Evolutionary conservation across 1,140 invertebrate genomes (phyloP).

Genomic region (Drosophila mojavensis): DNA sequence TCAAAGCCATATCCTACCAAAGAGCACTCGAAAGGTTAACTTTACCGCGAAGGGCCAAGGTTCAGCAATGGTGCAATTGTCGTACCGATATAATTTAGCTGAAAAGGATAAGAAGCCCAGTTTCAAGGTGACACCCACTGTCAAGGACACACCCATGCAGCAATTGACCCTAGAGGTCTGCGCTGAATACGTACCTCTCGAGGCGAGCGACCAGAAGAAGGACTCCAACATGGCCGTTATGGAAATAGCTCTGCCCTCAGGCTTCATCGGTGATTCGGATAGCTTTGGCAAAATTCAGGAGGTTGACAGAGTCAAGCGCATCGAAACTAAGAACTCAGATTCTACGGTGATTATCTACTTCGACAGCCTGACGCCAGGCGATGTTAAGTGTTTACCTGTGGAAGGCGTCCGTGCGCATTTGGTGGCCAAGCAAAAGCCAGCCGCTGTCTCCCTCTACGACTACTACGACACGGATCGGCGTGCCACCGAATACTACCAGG

Average conservation of each 20-base stretch:
- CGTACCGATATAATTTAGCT: slow-evolving; percentile 92
- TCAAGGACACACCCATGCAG: slow-evolving; percentile 89
- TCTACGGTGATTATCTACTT: slow-evolving; percentile 93
- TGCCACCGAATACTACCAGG: slow-evolving; percentile 90
- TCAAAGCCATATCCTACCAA: slow-evolving; percentile 83
- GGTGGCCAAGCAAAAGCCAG: slow-evolving; percentile 93
- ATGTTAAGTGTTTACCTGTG: slow-evolving; percentile 92
- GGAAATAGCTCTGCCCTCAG: slow-evolving; percentile 93
- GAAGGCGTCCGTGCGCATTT: slow-evolving; percentile 92
- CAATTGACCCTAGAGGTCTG: slow-evolving; percentile 91
- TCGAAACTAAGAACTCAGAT: slow-evolving; percentile 91
- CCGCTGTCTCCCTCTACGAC: slow-evolving; percentile 95
- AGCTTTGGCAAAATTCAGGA: slow-evolving; percentile 57
- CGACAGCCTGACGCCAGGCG: slow-evolving; percentile 88
- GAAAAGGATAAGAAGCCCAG: slow-evolving; percentile 91
- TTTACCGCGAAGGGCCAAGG: slow-evolving; percentile 89
- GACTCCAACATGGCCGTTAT: slow-evolving; percentile 95
- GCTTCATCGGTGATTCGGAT: slow-evolving; percentile 87
- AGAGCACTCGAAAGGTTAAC: slow-evolving; percentile 83
- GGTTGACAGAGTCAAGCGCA: slow-evolving; percentile 84
- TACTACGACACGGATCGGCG: slow-evolving; percentile 93
- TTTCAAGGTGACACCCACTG: slow-evolving; percentile 91
- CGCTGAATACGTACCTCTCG: slow-evolving; percentile 83
- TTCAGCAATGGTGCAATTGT: slow-evolving; percentile 91
- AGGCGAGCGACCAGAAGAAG: slow-evolving; percentile 43